Base-by-base conservation (phyloP, 2,113 vertebrate species). In the Rhinoptilus africanus region DNA sequence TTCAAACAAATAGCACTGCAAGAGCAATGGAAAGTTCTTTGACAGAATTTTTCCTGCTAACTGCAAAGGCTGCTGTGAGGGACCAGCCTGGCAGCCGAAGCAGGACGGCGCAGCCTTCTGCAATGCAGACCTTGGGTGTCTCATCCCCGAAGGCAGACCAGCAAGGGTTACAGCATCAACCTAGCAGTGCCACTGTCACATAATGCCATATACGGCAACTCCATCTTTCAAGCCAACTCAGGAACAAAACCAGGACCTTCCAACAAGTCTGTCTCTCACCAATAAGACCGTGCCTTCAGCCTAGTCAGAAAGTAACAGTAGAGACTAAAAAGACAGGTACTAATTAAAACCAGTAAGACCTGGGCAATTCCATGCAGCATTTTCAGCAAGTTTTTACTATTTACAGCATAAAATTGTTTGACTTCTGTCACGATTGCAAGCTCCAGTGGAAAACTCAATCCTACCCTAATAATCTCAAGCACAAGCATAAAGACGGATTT, bases 201-300 rank as follows among this genome's bases (percentile, higher is more conserved):
- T 11, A 78, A 41, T 0, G 5, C 66, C 54, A 3, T 24, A 37
- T 7, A 37, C 0, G 1, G n/a, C 27, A 4, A 23, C 54, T 35
- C 43, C 54, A 23, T 16, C 53, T n/a, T 47, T 37, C 54, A 47
- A 48, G 14, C 17, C 63, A 80, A 34, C 20, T 34, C 71, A 39
- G 23, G 18, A 68, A 89, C 3, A 76, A 72, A 68, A 18, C 0
- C 18, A 72, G 34, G 39, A 48, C 10, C 32, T 69, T 48, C 41
- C 56, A 92, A n/a, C 6, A 19, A 30, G 7, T 3, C 9, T 9
- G 15, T 41, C 12, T 59, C 57, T 71, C 60, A 51, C 45, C 43
- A 82, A 32, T n/a, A 67, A 56, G 17, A 60, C 4, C 11, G 24
- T 18, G 11, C n/a, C 62, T 59, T 20, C 71, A 47, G 11, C 14